These are phyloP conservation scores for Tenualosa thibaudeaui DNA, from an alignment of 2,797 vertebrate genomes.

Conservation along the genomic window DNA sequence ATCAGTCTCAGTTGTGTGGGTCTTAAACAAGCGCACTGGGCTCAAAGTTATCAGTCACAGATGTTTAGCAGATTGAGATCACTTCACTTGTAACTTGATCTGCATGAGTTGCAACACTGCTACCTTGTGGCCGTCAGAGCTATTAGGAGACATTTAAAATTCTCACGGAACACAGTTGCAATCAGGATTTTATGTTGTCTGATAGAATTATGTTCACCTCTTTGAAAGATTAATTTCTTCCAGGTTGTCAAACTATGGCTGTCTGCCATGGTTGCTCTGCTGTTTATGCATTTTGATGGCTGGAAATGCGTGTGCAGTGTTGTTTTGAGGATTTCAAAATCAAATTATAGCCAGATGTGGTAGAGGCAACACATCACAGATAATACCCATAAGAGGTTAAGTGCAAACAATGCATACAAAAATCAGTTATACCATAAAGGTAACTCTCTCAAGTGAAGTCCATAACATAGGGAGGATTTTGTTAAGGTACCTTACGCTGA, in stretches of 20 bases:
- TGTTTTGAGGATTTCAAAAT: neutral
- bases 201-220: neutral
- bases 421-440: neutral
- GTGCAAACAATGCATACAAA: neutral
- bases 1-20: neutral
- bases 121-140: neutral
- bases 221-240: neutral
- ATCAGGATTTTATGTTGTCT: neutral
- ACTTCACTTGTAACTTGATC: neutral
- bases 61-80: constrained; percentile 1
- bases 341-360: neutral
- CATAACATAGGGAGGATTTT: neutral
- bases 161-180: neutral
- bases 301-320: neutral
- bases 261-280: neutral
- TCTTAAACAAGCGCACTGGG: neutral
- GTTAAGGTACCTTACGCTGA: neutral
- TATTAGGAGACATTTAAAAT: neutral
- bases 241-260: neutral
- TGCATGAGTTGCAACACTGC: neutral
- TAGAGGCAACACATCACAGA: neutral
- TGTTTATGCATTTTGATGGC: neutral
- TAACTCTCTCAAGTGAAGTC: no score
- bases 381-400: neutral
- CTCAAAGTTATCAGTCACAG: constrained; percentile 6